Conservation (phyloP, 2,797 vertebrate genomes). For the Lepilemur ruficaudatus region DNA sequence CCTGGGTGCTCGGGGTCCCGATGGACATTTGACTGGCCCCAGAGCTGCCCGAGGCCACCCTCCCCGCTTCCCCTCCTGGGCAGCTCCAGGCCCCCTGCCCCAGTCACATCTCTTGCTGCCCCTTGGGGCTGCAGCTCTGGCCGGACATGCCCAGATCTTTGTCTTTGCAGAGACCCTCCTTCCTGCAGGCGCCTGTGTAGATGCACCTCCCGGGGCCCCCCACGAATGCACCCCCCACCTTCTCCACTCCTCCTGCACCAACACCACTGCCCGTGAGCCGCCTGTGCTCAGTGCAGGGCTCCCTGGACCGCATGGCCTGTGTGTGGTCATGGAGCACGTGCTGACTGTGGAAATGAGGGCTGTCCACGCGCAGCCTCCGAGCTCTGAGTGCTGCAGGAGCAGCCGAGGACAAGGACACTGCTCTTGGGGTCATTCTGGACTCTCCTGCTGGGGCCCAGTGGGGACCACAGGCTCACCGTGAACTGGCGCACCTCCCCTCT, state of each 20-base stretch:
- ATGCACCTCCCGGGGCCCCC: rapidly evolving
- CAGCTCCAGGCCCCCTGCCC: not conserved
- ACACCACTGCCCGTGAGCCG: rapidly evolving
- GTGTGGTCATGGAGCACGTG: no score
- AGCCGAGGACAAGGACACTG: not conserved
- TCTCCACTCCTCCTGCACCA: not conserved
- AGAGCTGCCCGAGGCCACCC: no score
- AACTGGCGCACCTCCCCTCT: conserved; percentile 93
- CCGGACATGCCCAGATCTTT: not conserved
- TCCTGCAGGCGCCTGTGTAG: not conserved
- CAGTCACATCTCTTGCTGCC: not conserved
- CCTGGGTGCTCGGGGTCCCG: no score
- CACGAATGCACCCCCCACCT: rapidly evolving
- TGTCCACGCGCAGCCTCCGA: rapidly evolving
- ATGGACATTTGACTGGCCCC: no score
- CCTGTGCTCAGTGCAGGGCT: not conserved
- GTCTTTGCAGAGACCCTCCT: not conserved
- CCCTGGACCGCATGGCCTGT: not conserved
- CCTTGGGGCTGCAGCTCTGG: rapidly evolving
- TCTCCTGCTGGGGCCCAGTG: no score
- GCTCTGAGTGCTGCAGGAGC: not conserved
- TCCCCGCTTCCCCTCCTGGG: no score
- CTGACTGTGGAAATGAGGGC: no score
- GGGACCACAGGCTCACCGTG: conserved; percentile 84
- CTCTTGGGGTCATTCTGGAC: not conserved